Evolutionary conservation across 2,797 vertebrate species (phyloP).

Genomic region (Pachyuromys duprasi): DNA sequence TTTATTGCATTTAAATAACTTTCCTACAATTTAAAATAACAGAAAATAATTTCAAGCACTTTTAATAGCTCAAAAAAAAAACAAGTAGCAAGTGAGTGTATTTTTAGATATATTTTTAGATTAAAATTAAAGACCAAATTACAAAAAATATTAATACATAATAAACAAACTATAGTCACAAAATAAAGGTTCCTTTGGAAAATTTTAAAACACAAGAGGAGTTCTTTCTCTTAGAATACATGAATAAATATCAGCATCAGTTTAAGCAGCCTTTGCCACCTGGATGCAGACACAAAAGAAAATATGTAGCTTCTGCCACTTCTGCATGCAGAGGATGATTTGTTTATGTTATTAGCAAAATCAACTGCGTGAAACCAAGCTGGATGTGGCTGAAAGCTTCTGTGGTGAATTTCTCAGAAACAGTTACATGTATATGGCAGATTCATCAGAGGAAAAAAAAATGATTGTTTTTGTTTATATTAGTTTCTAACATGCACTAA

Average conservation of each 20-base stretch:
- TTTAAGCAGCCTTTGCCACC: neutral
- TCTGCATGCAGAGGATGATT: neutral
- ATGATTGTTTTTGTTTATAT: slow-evolving; percentile 34
- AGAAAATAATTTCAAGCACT: neutral
- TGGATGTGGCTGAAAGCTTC: neutral
- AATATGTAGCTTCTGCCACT: neutral
- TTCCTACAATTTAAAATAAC: neutral
- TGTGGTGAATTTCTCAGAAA: neutral
- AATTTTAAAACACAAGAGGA: neutral
- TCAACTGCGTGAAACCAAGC: slow-evolving; percentile 43
- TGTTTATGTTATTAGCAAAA: slow-evolving; percentile 67
- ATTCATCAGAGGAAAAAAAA: neutral
- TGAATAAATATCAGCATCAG: neutral
- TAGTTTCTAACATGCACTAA: neutral
- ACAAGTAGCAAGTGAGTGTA: neutral
- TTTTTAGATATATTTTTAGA: slow-evolving; percentile 15
- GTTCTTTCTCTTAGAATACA: neutral
- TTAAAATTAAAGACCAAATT: slow-evolving; percentile 6
- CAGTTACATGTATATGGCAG: neutral
- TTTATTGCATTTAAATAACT: neutral
- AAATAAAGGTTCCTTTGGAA: neutral
- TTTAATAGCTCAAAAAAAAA: neutral
- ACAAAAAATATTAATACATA: neutral
- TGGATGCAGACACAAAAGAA: neutral
- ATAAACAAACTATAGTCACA: neutral